phyloP scores from a whole-genome alignment of 1,140 invertebrate genomes.

The Drosophila sp. region DNA sequence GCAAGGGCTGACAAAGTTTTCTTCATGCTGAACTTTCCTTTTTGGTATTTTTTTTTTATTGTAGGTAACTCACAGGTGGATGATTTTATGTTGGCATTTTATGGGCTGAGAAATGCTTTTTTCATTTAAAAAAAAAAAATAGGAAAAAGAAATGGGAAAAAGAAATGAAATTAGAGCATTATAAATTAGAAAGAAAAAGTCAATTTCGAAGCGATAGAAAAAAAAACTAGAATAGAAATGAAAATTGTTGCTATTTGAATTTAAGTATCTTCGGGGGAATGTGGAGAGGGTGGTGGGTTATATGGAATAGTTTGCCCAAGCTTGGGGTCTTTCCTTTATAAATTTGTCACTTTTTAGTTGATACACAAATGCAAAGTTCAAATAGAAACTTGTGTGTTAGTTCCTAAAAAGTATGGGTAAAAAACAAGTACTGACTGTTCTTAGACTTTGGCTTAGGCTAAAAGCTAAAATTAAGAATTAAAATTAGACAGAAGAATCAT shows the following conservation, averaged over 20 bases:
- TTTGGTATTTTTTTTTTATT: slow-evolving; percentile 35
- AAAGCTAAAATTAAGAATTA: no score
- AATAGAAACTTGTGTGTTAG: no score
- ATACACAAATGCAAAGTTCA: no score
- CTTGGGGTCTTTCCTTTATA: no score
- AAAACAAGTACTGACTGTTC: no score
- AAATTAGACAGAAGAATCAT: no score
- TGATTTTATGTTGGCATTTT: slow-evolving; percentile 64
- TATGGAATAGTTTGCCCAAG: no score
- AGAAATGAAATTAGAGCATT: slow-evolving; percentile 53
- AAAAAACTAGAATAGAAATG: slow-evolving; percentile 2
- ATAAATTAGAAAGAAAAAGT: slow-evolving; percentile 19
- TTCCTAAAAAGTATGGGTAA: no score
- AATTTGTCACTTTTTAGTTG: no score
- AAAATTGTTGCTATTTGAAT: not conserved
- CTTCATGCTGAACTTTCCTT: not conserved
- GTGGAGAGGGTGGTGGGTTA: no score
- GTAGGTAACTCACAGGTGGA: slow-evolving; percentile 49
- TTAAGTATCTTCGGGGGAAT: not conserved
- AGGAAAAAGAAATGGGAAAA: slow-evolving; percentile 47
- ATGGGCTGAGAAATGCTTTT: slow-evolving; percentile 64
- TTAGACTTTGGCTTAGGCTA: no score
- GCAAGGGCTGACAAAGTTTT: slow-evolving; percentile 12
- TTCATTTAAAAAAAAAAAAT: slow-evolving; percentile 34
- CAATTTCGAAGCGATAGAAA: slow-evolving; percentile 2